A percentile compares a stretch with the other conserved stretches of the same genome.
Conservation (phyloP, 2,888 invertebrate genomes). For the Aphodius sticticus region DNA sequence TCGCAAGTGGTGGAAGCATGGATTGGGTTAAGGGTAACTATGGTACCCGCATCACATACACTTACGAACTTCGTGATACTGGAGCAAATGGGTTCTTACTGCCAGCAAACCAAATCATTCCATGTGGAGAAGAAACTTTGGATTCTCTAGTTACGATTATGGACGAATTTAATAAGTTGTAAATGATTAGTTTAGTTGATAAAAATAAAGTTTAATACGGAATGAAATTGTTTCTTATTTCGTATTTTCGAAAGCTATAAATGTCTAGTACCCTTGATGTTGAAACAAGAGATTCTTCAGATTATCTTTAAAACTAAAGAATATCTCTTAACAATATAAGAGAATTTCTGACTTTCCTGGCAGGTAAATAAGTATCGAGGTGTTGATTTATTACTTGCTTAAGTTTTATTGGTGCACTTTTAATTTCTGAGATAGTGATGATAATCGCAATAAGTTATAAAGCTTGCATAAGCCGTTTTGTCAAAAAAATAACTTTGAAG, state of each 20-base stretch:
- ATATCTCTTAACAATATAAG: too few species aligned
- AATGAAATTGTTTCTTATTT: neutral
- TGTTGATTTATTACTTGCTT: neutral
- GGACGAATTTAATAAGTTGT: slow-evolving; percentile 54
- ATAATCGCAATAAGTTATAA: too few species aligned
- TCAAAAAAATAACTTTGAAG: neutral
- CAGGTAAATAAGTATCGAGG: neutral
- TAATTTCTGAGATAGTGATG: too few species aligned
- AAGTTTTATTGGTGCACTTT: neutral
- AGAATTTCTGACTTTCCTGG: too few species aligned
- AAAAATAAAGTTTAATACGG: neutral
- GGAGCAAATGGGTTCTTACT: slow-evolving; percentile 74
- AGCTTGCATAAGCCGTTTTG: neutral
- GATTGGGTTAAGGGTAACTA: slow-evolving; percentile 80
- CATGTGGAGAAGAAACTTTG: slow-evolving; percentile 67
- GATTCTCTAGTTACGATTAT: slow-evolving; percentile 65
- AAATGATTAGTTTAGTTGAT: neutral
- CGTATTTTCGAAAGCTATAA: too few species aligned
- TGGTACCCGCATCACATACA: slow-evolving; percentile 72
- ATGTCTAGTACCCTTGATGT: too few species aligned
- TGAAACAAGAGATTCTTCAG: too few species aligned
- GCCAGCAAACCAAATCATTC: slow-evolving; percentile 70
- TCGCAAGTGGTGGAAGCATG: slow-evolving; percentile 71
- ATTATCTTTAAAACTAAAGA: too few species aligned
- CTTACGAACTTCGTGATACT: slow-evolving; percentile 74